phyloP scores from a whole-genome alignment of 2,113 vertebrate genomes.

The Rhinichthys klamathensis region DNA sequence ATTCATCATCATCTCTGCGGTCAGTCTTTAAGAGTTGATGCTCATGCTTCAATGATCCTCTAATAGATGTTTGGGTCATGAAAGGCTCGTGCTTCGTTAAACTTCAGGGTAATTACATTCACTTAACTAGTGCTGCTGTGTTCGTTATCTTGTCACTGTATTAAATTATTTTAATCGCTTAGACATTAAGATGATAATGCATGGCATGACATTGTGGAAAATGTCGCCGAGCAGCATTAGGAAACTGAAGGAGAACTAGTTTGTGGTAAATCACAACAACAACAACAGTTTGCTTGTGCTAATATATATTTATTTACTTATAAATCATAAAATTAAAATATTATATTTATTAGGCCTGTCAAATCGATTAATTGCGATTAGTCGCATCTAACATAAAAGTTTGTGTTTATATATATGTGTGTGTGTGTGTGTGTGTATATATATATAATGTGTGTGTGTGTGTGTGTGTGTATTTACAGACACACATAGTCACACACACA shows the following conservation, averaged over 20 bases:
- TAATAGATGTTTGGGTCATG: constrained; percentile 14
- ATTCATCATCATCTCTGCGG: background rate
- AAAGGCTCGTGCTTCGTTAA: background rate
- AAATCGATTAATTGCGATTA: too few relatives aligned
- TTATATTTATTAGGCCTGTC: too few relatives aligned
- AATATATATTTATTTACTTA: too few relatives aligned
- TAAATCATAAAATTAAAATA: too few relatives aligned
- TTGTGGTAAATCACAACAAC: background rate
- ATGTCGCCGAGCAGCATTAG: background rate
- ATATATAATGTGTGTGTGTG: too few relatives aligned
- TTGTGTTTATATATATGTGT: too few relatives aligned
- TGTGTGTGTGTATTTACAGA: too few relatives aligned
- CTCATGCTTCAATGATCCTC: background rate
- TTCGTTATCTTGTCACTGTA: background rate
- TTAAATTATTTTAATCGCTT: background rate
- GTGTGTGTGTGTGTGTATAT: too few relatives aligned
- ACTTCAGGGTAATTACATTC: constrained; percentile 8
- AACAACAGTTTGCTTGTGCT: background rate
- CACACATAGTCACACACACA: too few relatives aligned
- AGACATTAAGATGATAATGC: constrained; percentile 22
- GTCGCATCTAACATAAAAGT: too few relatives aligned
- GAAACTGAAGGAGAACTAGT: background rate
- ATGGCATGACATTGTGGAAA: background rate
- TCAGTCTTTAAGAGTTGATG: background rate
- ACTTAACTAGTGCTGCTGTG: constrained; percentile 5